A percentile compares a stretch with the other conserved stretches of the same genome.
Conservation (phyloP, 2,797 vertebrate species). For the Poecilia wingei region DNA sequence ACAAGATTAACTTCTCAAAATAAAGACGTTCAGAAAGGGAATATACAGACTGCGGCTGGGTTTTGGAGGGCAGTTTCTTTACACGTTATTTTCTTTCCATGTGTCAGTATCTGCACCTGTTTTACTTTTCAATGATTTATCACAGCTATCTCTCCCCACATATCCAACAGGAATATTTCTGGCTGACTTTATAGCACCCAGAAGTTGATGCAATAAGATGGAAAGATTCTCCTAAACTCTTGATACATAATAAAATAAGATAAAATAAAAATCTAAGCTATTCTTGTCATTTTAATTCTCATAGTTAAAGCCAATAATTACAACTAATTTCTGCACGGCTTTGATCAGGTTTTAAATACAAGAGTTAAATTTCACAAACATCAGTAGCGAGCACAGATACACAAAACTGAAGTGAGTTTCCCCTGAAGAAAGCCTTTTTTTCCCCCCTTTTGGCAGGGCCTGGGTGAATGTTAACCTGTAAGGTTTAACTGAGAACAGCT, state of each 20-base stretch:
- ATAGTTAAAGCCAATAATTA: constrained; percentile 56
- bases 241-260: not conserved
- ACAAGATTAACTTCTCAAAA: not conserved
- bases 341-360: constrained; percentile 42
- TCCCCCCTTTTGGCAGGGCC: constrained; percentile 43
- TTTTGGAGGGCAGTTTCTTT: not conserved
- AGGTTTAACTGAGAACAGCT: constrained; percentile 80
- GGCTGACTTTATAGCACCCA: not conserved
- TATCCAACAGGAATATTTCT: not conserved
- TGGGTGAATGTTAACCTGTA: constrained; percentile 71
- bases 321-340: constrained; percentile 44
- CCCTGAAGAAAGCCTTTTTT: constrained; percentile 55
- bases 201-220: not conserved
- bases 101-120: not conserved
- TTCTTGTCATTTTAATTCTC: not conserved
- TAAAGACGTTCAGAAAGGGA: not conserved
- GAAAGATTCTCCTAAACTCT: constrained; percentile 4
- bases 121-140: constrained; percentile 4
- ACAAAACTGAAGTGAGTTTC: constrained; percentile 41
- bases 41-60: not conserved
- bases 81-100: not conserved
- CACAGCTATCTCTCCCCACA: not conserved
- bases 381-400: constrained; percentile 40
- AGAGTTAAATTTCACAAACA: constrained; percentile 47
- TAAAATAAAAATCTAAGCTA: not conserved